These are phyloP conservation scores for Apotomis capreana DNA, from an alignment of 2,888 invertebrate genomes.

Conservation along the genomic window DNA sequence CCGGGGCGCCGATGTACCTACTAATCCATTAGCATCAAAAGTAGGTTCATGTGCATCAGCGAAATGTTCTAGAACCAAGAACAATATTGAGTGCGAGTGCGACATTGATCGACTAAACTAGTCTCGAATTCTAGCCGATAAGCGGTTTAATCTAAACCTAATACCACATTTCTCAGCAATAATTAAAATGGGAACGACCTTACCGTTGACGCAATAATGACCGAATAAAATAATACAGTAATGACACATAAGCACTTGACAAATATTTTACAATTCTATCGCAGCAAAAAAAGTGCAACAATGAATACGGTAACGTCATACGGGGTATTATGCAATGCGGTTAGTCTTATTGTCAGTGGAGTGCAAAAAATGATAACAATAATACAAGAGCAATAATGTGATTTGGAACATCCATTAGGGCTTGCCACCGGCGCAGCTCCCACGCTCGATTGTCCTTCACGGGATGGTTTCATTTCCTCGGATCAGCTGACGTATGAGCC, in stretches of 20 bases:
- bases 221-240: constrained; percentile 23
- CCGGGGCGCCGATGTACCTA: neutral
- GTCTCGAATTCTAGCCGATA: neutral
- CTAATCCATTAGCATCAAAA: neutral
- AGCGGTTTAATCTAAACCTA: neutral
- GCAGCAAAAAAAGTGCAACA: constrained; percentile 60
- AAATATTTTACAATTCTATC: constrained; percentile 44
- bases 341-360: constrained; percentile 57
- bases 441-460: constrained; percentile 67
- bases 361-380: constrained; percentile 69
- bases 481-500: constrained; percentile 16
- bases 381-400: constrained; percentile 76
- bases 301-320: constrained; percentile 52
- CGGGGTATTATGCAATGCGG: constrained; percentile 62
- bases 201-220: constrained; percentile 10
- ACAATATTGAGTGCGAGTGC: no score
- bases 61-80: no score
- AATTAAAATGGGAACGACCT: constrained; percentile 4
- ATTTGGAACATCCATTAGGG: constrained; percentile 72
- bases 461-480: constrained; percentile 27
- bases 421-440: constrained; percentile 72
- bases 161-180: neutral
- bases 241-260: constrained; percentile 22
- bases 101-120: neutral
- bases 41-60: neutral